Percentiles rank a stretch among this genome's conserved stretches.
Evolutionary conservation across 1,140 invertebrate species (phyloP).

Genomic region (Conus ventricosus): DNA sequence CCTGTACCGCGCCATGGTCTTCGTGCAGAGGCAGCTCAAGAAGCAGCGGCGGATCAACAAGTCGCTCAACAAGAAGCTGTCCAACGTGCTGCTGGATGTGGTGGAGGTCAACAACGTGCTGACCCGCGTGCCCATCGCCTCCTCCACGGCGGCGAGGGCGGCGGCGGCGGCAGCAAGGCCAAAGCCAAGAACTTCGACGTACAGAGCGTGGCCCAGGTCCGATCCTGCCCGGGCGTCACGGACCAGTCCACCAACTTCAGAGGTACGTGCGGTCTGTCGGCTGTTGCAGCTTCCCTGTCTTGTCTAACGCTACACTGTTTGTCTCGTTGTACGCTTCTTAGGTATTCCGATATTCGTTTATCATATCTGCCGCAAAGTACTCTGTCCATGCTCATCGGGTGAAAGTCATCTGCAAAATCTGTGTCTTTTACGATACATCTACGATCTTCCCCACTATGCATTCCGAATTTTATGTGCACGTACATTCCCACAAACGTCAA

Average conservation of each 20-base stretch:
- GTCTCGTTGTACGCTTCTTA: neutral
- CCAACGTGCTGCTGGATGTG: conserved; percentile 66
- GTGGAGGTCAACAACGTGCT: conserved; percentile 69
- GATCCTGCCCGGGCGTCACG: conserved; percentile 49
- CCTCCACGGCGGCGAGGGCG: conserved; percentile 6
- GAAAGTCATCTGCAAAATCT: too few species aligned
- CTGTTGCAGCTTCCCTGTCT: neutral
- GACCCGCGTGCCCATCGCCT: conserved; percentile 44
- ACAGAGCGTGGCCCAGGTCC: conserved; percentile 58
- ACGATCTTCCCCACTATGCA: too few species aligned
- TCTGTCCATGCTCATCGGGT: neutral
- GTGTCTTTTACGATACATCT: too few species aligned
- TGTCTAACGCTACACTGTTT: neutral
- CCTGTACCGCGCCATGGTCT: conserved; percentile 63
- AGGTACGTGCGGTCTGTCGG: conserved; percentile 51
- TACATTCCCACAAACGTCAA: too few species aligned
- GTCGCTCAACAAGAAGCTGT: conserved; percentile 68
- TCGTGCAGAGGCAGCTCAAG: conserved; percentile 57
- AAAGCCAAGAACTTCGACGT: conserved; percentile 55
- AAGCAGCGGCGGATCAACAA: conserved; percentile 58
- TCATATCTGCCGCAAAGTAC: too few species aligned
- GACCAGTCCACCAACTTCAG: conserved; percentile 48
- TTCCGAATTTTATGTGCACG: too few species aligned
- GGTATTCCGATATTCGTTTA: neutral
- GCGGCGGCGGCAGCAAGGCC: conserved; percentile 28